A percentile compares a stretch with the other conserved stretches of the same genome.
Conservation (phyloP, 1,140 invertebrate species). For the Pogonomyrmex californicus region DNA sequence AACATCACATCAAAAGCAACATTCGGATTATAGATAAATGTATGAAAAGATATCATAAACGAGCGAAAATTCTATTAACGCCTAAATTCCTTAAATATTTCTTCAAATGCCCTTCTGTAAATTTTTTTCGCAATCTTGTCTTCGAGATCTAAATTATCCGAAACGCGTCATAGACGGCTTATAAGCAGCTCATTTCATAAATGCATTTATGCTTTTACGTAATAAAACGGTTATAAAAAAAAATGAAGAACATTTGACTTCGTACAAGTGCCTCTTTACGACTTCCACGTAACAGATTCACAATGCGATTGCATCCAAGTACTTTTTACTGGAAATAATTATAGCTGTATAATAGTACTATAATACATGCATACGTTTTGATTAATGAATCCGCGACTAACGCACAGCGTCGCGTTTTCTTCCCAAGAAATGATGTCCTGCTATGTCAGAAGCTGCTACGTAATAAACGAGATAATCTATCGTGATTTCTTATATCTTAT, state of each 20-base stretch:
- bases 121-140: not conserved
- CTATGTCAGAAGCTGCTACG: not conserved
- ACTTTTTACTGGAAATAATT: slow-evolving; percentile 39
- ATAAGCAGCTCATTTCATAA: no score
- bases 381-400: slow-evolving; percentile 46
- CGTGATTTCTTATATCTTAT: not conserved
- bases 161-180: not conserved
- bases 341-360: not conserved
- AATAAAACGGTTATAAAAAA: slow-evolving; percentile 17
- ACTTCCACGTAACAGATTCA: slow-evolving; percentile 16
- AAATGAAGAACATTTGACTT: slow-evolving; percentile 8
- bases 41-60: not conserved
- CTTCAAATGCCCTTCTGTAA: not conserved
- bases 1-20: not conserved
- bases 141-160: not conserved
- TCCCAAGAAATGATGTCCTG: slow-evolving; percentile 22
- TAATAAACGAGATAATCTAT: slow-evolving; percentile 4
- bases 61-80: not conserved
- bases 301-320: slow-evolving; percentile 19
- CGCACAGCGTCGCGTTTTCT: not conserved
- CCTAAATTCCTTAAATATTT: not conserved
- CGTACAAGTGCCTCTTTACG: not conserved
- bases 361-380: not conserved
- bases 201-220: not conserved
- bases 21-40: not conserved